Evolutionary conservation across 1,140 invertebrate genomes (phyloP).

Genomic region (Cydia fagiglandana): DNA sequence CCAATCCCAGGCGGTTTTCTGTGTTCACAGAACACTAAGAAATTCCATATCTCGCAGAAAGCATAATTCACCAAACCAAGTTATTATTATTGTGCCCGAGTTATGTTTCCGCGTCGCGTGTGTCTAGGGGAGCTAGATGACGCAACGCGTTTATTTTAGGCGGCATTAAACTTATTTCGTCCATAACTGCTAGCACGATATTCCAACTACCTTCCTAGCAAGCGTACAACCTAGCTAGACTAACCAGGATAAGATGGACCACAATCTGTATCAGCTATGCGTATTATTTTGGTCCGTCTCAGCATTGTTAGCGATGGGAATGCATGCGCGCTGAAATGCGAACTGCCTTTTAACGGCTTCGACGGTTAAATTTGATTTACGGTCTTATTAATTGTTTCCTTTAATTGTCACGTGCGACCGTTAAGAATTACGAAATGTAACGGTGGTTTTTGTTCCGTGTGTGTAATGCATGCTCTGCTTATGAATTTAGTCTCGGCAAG

Average conservation of each 20-base stretch:
- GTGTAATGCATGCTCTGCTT: background rate
- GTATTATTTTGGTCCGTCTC: background rate
- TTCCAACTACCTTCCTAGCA: background rate
- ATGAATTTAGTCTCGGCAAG: background rate
- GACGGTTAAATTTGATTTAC: slow-evolving; percentile 33
- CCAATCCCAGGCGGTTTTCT: no score
- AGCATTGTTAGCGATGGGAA: background rate
- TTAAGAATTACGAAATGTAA: slow-evolving; percentile 20
- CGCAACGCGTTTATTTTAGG: slow-evolving; percentile 49
- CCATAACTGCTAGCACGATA: slow-evolving; percentile 33
- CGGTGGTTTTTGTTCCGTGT: background rate
- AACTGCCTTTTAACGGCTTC: slow-evolving; percentile 28
- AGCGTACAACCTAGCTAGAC: background rate
- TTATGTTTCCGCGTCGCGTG: slow-evolving; percentile 46
- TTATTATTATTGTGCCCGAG: slow-evolving; percentile 14
- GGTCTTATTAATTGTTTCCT: slow-evolving; percentile 23
- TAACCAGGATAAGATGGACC: background rate
- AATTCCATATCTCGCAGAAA: background rate
- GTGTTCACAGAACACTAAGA: background rate
- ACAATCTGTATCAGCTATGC: background rate
- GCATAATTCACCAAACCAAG: background rate
- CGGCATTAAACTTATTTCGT: slow-evolving; percentile 39
- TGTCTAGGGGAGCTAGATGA: slow-evolving; percentile 49
- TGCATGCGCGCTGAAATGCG: slow-evolving; percentile 35
- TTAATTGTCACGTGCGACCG: slow-evolving; percentile 35